Evolutionary conservation across 2,113 vertebrate species (phyloP).

Genomic region (Terrapene triunguis): DNA sequence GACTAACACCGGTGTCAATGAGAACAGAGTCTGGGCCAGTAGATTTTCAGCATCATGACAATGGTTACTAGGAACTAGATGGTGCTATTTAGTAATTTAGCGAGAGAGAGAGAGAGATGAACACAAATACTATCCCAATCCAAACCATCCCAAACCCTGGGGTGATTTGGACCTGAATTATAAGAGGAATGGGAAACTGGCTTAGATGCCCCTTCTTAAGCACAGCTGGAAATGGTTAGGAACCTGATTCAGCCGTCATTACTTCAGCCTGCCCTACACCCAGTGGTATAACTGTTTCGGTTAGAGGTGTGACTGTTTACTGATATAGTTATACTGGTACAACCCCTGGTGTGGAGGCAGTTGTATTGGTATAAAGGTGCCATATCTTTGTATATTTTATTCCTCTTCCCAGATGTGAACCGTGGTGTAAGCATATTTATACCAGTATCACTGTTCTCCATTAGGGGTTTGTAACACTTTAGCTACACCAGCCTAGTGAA

Average conservation of each 20-base stretch:
- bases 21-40: background rate
- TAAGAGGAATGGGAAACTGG: background rate
- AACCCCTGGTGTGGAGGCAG: background rate
- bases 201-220: background rate
- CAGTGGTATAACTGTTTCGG: background rate
- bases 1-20: background rate
- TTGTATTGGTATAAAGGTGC: background rate
- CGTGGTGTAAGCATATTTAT: too few species aligned
- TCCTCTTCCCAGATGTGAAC: background rate
- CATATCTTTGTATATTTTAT: background rate
- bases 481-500: background rate
- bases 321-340: background rate
- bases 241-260: background rate
- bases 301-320: background rate
- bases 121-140: background rate
- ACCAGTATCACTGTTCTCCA: background rate
- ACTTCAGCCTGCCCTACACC: background rate
- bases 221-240: background rate
- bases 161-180: background rate
- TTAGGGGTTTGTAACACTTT: background rate
- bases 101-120: background rate
- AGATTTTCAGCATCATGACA: background rate
- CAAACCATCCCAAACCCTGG: background rate
- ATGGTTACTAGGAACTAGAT: background rate
- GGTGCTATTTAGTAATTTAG: background rate